phyloP scores from a whole-genome alignment of 2,113 vertebrate genomes.

The Acrocephalus kingi region DNA sequence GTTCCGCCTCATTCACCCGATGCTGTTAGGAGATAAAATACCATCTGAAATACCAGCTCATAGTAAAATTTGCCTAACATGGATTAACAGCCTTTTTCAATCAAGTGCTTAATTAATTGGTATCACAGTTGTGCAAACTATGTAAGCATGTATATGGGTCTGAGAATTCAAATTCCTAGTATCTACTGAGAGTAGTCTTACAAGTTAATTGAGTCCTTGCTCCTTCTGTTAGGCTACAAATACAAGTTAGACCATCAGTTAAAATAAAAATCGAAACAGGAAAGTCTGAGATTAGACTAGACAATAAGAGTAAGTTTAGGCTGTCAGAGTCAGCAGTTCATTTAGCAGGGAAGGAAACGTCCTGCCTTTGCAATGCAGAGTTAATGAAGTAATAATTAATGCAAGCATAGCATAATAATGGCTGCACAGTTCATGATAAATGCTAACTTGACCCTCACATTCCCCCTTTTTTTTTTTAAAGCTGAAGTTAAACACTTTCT shows the following conservation, averaged over 20 bases:
- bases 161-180: not conserved
- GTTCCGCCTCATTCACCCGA: conserved; percentile 33
- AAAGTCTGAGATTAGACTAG: not conserved
- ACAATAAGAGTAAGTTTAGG: not conserved
- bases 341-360: not conserved
- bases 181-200: not conserved
- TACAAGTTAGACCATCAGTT: not conserved
- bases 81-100: conserved; percentile 32
- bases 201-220: not conserved
- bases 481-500: not conserved
- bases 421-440: not conserved
- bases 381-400: conserved; percentile 43
- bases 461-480: not conserved
- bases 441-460: not conserved
- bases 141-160: not conserved
- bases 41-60: conserved; percentile 14
- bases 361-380: conserved; percentile 9
- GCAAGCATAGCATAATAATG: not conserved
- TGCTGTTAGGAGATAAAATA: conserved; percentile 27
- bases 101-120: conserved; percentile 27
- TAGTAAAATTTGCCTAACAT: conserved; percentile 10
- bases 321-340: not conserved
- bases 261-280: not conserved
- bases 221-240: not conserved
- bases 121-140: not conserved